Base-by-base conservation (phyloP, 2,797 vertebrate genomes). In the Oryzias sinensis region DNA sequence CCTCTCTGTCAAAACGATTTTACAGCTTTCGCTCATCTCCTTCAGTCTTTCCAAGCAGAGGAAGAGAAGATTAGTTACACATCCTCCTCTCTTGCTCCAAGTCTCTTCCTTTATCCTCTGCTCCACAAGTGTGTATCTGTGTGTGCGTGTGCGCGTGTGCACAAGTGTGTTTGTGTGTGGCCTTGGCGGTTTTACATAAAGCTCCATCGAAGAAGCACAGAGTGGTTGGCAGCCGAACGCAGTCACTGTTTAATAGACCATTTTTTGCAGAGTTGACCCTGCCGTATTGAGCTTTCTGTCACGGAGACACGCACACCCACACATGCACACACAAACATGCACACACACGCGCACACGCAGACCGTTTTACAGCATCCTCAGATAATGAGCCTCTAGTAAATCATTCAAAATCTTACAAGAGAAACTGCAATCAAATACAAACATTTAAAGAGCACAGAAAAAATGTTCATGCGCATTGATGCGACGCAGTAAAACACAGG, bases 41-140 rank as follows among this genome's bases (percentile, higher is more conserved):
- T 80, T 82, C 82, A 72, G 77, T 85, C 80, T 86, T 84, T 78
- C 78, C 76, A 72, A 88, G 88, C 79, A 80, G 79, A 90, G 85
- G 86, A 88, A 87, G 85, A 88, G 76, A 63, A 80, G 83, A 90
- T 91, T 90, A 90, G 89, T 90, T 86, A 88, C 87, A 88, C 87
- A 86, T 87, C 85, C 83, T 88, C 83, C 86, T 74, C 83, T 85
- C 68, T 75, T 85, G 75, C 78, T 78, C 83, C 75, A 60, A 66
- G 77, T 80, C 75, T 82, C 78, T 83, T 70, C 68, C 72, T 85
- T 87, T 80, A 82, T 89, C 81, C 84, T 72, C 64, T 86, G 68
- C 70, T 85, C 70, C 73, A 81, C 72, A 84, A 81, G 77, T 83
- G 78, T 83, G 83, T 75, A 7, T 76, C 5, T 68, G 24, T 67